phyloP scores from a whole-genome alignment of 2,888 invertebrate species.

The Drosophila prolongata region DNA sequence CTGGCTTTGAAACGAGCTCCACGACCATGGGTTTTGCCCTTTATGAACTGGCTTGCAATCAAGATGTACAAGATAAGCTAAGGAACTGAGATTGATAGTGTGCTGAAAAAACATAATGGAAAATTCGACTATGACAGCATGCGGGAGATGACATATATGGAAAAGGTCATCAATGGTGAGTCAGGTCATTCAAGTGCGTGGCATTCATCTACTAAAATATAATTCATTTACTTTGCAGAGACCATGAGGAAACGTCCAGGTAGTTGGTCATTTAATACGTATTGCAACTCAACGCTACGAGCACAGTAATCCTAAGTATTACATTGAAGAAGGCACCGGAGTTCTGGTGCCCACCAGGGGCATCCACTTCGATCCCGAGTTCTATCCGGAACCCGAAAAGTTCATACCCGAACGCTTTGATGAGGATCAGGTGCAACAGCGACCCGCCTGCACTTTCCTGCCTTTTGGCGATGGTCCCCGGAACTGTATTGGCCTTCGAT shows the following conservation, averaged over 20 bases:
- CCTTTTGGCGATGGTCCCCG: conserved; percentile 83
- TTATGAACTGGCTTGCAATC: conserved; percentile 85
- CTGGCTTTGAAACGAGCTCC: conserved; percentile 86
- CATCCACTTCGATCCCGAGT: conserved; percentile 86
- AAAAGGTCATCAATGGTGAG: conserved; percentile 85
- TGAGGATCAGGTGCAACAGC: conserved; percentile 85
- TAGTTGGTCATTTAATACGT: conserved; percentile 76
- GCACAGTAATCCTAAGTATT: conserved; percentile 79
- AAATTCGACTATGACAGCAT: conserved; percentile 85
- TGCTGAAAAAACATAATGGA: conserved; percentile 76
- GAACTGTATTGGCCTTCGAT: conserved; percentile 80
- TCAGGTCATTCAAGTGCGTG: neutral
- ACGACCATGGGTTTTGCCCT: conserved; percentile 85
- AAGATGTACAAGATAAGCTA: conserved; percentile 84
- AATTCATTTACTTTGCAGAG: conserved; percentile 81
- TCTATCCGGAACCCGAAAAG: conserved; percentile 86
- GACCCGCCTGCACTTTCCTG: conserved; percentile 83
- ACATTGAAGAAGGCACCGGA: conserved; percentile 84
- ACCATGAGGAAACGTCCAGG: conserved; percentile 86
- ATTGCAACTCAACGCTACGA: conserved; percentile 39
- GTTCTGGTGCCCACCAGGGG: conserved; percentile 79
- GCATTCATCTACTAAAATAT: neutral
- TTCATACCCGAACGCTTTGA: conserved; percentile 88
- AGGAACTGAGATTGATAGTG: conserved; percentile 83
- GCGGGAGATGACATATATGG: conserved; percentile 85